Percentiles rank a stretch among this genome's conserved stretches.
Evolutionary conservation across 1,140 invertebrate species (phyloP).

Genomic region (Halyomorpha halys): DNA sequence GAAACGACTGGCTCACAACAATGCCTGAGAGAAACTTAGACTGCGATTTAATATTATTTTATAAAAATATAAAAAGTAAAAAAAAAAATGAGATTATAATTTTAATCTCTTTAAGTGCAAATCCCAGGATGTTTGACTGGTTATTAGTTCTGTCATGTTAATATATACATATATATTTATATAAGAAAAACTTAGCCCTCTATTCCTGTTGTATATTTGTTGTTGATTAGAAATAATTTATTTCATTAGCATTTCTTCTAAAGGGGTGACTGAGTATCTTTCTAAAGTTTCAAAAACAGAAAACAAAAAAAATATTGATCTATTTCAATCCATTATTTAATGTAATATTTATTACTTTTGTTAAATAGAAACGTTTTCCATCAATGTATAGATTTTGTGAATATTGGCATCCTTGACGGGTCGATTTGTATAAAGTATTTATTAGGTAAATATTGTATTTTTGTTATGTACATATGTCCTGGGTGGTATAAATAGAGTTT

Average conservation of each 20-base stretch:
- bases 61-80: not conserved
- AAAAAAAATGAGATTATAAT: constrained; percentile 3
- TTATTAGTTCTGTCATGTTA: not conserved
- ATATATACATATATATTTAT: constrained; percentile 8
- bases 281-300: not conserved
- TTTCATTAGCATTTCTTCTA: not conserved
- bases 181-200: constrained; percentile 10
- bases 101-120: not conserved
- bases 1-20: constrained; percentile 13
- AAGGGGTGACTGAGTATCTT: constrained; percentile 9
- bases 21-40: constrained; percentile 19
- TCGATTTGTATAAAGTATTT: constrained; percentile 14
- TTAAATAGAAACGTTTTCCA: not conserved
- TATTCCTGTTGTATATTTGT: constrained; percentile 1
- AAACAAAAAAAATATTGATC: not conserved
- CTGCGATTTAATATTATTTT: constrained; percentile 18
- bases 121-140: constrained; percentile 11
- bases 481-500: constrained; percentile 17
- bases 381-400: constrained; percentile 15
- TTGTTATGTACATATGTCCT: constrained; percentile 14
- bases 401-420: constrained; percentile 8
- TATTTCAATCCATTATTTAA: not conserved
- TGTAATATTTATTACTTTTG: constrained; percentile 4
- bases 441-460: constrained; percentile 14
- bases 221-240: constrained; percentile 8